Evolutionary conservation across 2,797 vertebrate genomes (phyloP).

Genomic region (Dryobates pubescens): DNA sequence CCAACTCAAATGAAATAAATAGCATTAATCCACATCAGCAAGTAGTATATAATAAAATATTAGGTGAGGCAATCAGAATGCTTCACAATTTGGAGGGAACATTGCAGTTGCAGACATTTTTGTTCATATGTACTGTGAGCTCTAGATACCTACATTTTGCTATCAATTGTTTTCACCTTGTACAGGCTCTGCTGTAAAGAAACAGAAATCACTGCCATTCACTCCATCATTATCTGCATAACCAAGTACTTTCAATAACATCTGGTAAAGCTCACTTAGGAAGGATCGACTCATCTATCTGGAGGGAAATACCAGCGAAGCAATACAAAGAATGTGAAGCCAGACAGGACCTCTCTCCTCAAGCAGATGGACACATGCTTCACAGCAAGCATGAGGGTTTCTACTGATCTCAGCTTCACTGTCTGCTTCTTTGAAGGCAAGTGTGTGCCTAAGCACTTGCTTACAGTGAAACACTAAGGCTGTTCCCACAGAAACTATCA

Average conservation of each 20-base stretch:
- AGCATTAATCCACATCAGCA: neutral
- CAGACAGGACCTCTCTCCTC: neutral
- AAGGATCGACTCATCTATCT: neutral
- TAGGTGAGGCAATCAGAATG: neutral
- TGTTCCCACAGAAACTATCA: neutral
- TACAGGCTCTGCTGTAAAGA: neutral
- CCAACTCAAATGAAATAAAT: neutral
- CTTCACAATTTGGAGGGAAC: slow-evolving; percentile 53
- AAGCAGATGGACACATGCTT: neutral
- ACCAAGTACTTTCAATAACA: neutral
- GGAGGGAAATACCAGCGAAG: neutral
- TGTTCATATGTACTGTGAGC: neutral
- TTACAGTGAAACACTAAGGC: neutral
- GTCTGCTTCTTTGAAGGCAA: neutral
- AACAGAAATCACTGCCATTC: neutral
- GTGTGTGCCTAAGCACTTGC: neutral
- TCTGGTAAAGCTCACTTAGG: neutral
- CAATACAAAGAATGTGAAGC: neutral
- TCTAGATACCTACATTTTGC: neutral
- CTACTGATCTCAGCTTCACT: neutral
- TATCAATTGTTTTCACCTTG: neutral
- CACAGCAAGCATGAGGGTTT: neutral
- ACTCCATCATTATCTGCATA: neutral
- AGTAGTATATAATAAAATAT: neutral
- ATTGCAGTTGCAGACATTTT: slow-evolving; percentile 16